These are phyloP conservation scores for Aculops lycopersici DNA, from an alignment of 1,140 invertebrate species.

Conservation along the genomic window DNA sequence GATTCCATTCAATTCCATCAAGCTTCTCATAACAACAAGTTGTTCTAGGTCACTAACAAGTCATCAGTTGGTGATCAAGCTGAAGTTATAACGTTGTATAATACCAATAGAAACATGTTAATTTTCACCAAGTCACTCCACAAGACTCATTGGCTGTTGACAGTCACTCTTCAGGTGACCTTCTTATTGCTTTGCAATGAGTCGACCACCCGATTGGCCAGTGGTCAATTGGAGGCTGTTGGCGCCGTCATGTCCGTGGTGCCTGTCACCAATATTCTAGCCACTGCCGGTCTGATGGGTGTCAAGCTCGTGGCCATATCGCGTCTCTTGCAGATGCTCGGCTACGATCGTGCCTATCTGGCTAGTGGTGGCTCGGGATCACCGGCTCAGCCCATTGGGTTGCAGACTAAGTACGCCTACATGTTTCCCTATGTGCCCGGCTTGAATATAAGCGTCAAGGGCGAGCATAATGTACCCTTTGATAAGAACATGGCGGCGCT, in stretches of 20 bases:
- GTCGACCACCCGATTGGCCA: background rate
- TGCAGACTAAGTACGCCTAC: background rate
- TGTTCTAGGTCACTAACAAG: too few relatives aligned
- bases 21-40: too few relatives aligned
- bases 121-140: too few relatives aligned
- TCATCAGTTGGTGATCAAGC: too few relatives aligned
- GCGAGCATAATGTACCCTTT: too few relatives aligned
- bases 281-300: background rate
- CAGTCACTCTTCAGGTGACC: background rate
- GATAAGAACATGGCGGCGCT: too few relatives aligned
- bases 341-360: background rate
- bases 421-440: background rate
- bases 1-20: too few relatives aligned
- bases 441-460: background rate
- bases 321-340: conserved; percentile 5
- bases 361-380: background rate
- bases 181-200: background rate
- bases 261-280: background rate
- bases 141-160: too few relatives aligned
- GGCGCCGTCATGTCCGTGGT: background rate
- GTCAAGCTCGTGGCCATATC: background rate
- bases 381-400: background rate
- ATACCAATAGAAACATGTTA: too few relatives aligned
- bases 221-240: background rate
- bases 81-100: too few relatives aligned